These are phyloP conservation scores for Patella caerulea DNA, from an alignment of 2,888 invertebrate genomes.

Conservation along the genomic window DNA sequence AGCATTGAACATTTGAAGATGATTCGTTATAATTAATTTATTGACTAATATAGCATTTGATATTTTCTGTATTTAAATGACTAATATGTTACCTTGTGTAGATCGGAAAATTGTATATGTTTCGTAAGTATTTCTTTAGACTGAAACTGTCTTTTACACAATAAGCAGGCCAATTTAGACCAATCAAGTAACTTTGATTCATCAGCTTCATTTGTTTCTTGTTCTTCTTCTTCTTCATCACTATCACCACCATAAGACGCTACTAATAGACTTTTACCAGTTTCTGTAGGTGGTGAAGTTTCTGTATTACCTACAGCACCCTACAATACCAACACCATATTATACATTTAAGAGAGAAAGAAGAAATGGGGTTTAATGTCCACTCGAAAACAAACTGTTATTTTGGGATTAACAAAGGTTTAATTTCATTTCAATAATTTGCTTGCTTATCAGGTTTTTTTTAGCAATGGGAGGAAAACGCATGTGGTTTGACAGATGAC, in stretches of 20 bases:
- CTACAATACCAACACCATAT: not conserved
- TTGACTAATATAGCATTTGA: not conserved
- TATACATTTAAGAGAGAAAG: not conserved
- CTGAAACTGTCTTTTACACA: constrained; percentile 95
- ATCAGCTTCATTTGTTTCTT: constrained; percentile 68
- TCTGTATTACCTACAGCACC: constrained; percentile 20
- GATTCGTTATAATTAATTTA: not conserved
- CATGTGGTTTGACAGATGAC: no score
- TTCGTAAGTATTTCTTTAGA: constrained; percentile 88
- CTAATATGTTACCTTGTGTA: constrained; percentile 80
- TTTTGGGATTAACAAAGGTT: no score
- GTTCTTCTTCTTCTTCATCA: constrained; percentile 77
- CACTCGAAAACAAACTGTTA: no score
- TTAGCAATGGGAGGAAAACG: no score
- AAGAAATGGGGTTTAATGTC: no score
- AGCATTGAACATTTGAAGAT: not conserved
- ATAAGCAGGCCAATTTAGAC: constrained; percentile 88
- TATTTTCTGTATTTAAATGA: no score
- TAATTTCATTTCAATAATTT: no score
- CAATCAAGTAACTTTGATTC: constrained; percentile 80
- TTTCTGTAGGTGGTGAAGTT: constrained; percentile 16
- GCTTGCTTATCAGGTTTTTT: no score
- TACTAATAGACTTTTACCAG: constrained; percentile 74
- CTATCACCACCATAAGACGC: constrained; percentile 86
- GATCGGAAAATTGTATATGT: constrained; percentile 92